Percentiles rank a stretch among this genome's conserved stretches.
These are phyloP conservation scores for Hirtodrosophila alboralis DNA, from an alignment of 2,888 invertebrate species.

Conservation along the genomic window DNA sequence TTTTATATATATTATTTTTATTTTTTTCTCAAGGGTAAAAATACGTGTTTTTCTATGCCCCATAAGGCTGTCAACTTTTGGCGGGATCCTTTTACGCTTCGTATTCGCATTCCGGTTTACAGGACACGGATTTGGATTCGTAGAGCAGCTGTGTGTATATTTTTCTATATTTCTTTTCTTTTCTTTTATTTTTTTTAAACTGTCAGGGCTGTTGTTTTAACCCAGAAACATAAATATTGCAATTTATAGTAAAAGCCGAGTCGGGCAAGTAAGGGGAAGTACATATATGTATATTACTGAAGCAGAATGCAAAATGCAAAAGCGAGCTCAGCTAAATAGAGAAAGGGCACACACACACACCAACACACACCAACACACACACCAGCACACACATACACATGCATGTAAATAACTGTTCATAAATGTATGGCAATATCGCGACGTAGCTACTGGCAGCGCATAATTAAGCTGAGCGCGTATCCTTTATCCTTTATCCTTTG, in stretches of 20 bases:
- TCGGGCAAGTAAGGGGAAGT: not conserved
- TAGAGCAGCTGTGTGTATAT: conserved; percentile 8
- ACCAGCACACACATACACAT: not conserved
- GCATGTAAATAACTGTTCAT: too few species aligned
- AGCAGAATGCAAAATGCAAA: conserved; percentile 6
- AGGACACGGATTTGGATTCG: conserved; percentile 9
- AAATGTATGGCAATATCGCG: not conserved
- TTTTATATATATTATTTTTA: too few species aligned
- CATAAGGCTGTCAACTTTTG: too few species aligned
- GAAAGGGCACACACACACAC: conserved; percentile 1
- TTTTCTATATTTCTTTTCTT: not conserved
- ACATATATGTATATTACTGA: too few species aligned
- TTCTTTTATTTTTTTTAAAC: conserved; percentile 35
- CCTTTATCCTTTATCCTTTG: conserved; percentile 5
- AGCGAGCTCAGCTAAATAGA: not conserved
- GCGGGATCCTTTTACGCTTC: conserved; percentile 23
- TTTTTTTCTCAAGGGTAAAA: too few species aligned
- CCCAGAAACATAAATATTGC: conserved; percentile 77
- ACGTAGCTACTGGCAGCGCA: conserved; percentile 9
- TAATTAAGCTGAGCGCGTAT: conserved; percentile 4
- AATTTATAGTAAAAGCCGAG: conserved; percentile 44
- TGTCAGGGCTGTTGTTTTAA: conserved; percentile 63
- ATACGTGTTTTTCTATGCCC: too few species aligned
- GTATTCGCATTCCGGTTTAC: too few species aligned
- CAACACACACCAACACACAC: not conserved